A percentile compares a stretch with the other conserved stretches of the same genome.
phyloP scores from a whole-genome alignment of 92 coral and sea anemone species.

The Porites divaricata region DNA sequence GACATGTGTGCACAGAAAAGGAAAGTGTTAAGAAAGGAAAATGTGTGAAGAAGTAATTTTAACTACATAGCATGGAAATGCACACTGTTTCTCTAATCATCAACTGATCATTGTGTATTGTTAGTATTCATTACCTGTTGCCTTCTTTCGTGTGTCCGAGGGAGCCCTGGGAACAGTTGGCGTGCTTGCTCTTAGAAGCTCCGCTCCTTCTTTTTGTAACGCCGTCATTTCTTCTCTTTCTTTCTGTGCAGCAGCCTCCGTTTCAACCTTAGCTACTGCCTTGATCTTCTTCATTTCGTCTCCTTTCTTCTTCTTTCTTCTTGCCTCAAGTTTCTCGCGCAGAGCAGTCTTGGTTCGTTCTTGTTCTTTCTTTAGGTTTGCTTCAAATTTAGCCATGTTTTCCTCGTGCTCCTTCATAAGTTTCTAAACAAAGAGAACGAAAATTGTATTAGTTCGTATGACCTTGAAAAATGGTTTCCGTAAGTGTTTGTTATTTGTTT shows the following conservation, averaged over 20 bases:
- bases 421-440: slow-evolving; percentile 53
- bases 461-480: not conserved
- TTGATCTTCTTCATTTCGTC: slow-evolving; percentile 76
- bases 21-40: too few species aligned
- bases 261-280: slow-evolving; percentile 58
- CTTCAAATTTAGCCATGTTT: slow-evolving; percentile 95
- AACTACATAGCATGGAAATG: not conserved
- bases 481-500: too few species aligned
- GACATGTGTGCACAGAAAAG: too few species aligned
- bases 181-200: slow-evolving; percentile 65
- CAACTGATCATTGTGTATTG: too few species aligned
- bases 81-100: not conserved
- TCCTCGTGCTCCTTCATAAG: slow-evolving; percentile 89
- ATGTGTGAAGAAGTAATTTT: too few species aligned
- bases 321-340: slow-evolving; percentile 90
- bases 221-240: slow-evolving; percentile 64
- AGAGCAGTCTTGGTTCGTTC: slow-evolving; percentile 92
- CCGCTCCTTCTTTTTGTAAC: slow-evolving; percentile 66
- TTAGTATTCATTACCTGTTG: slow-evolving; percentile 40
- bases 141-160: slow-evolving; percentile 44
- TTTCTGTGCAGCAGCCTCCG: slow-evolving; percentile 59
- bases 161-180: slow-evolving; percentile 74
- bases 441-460: not conserved
- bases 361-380: slow-evolving; percentile 88
- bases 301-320: slow-evolving; percentile 89